Evolutionary conservation across 2,888 invertebrate species (phyloP).

Genomic region (Ferrisia virgata): DNA sequence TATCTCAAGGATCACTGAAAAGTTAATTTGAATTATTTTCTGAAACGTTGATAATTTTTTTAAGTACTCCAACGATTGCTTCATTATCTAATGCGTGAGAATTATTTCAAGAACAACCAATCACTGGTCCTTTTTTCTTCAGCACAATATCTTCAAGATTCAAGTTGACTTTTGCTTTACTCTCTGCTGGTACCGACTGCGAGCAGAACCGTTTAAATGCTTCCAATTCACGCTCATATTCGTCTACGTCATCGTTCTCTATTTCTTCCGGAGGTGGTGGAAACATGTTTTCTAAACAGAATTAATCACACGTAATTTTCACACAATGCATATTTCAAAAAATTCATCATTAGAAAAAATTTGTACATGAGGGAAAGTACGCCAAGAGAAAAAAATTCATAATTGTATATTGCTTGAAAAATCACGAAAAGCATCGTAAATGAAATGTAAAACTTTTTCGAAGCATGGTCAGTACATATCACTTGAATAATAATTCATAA

Average conservation of each 20-base stretch:
- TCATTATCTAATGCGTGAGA: background rate
- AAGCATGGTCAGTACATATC: too few species aligned
- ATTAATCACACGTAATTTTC: background rate
- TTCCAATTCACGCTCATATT: constrained; percentile 76
- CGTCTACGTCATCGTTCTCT: constrained; percentile 74
- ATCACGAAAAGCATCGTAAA: too few species aligned
- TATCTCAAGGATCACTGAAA: background rate
- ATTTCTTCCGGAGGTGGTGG: constrained; percentile 63
- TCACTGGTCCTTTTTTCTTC: constrained; percentile 58
- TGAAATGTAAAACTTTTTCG: too few species aligned
- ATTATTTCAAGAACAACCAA: constrained; percentile 37
- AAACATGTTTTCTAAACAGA: constrained; percentile 34
- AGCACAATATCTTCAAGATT: constrained; percentile 75
- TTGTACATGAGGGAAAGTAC: background rate
- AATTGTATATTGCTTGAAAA: too few species aligned
- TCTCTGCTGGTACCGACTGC: constrained; percentile 74
- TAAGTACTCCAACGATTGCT: background rate
- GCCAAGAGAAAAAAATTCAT: too few species aligned
- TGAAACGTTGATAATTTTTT: background rate
- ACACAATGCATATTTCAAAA: too few species aligned
- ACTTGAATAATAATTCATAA: too few species aligned
- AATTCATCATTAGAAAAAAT: background rate
- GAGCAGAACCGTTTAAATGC: constrained; percentile 83
- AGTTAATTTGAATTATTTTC: background rate
- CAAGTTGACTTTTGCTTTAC: constrained; percentile 73